phyloP scores from a whole-genome alignment of 2,888 invertebrate genomes.

The Acleris emargana region DNA sequence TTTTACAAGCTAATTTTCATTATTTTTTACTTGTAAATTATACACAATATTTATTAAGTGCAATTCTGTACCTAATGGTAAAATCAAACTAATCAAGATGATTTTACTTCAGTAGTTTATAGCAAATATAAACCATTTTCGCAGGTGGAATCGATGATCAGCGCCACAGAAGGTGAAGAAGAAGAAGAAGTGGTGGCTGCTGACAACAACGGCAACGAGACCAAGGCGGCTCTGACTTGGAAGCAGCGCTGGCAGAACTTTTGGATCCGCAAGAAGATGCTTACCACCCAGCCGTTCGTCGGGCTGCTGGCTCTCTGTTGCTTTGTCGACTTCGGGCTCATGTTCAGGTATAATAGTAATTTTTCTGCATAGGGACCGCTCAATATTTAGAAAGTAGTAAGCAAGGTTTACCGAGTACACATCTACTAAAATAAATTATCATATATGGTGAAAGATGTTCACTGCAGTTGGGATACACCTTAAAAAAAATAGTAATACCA shows the following conservation, averaged over 20 bases:
- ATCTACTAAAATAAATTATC: too few species aligned
- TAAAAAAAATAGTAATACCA: too few species aligned
- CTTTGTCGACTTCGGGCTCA: slow-evolving; percentile 85
- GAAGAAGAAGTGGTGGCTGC: slow-evolving; percentile 74
- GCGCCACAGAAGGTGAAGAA: slow-evolving; percentile 65
- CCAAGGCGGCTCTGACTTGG: slow-evolving; percentile 71
- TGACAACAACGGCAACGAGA: slow-evolving; percentile 75
- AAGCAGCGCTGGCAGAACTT: slow-evolving; percentile 72
- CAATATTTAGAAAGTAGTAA: too few species aligned
- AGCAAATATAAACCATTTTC: slow-evolving; percentile 4
- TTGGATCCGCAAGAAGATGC: slow-evolving; percentile 76
- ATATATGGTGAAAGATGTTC: too few species aligned
- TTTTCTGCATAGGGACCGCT: neutral
- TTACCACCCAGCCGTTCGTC: slow-evolving; percentile 81
- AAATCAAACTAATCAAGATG: too few species aligned
- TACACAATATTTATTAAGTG: too few species aligned
- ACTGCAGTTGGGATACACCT: too few species aligned
- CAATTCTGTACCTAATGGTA: too few species aligned
- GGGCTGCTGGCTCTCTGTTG: slow-evolving; percentile 80
- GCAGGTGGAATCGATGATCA: slow-evolving; percentile 78
- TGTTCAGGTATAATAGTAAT: slow-evolving; percentile 77
- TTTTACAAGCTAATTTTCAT: too few species aligned
- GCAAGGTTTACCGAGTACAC: too few species aligned
- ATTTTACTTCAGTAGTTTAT: too few species aligned
- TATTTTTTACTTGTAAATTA: too few species aligned